Evolutionary conservation across 1,140 invertebrate genomes (phyloP).

Genomic region (Pissodes strobi): DNA sequence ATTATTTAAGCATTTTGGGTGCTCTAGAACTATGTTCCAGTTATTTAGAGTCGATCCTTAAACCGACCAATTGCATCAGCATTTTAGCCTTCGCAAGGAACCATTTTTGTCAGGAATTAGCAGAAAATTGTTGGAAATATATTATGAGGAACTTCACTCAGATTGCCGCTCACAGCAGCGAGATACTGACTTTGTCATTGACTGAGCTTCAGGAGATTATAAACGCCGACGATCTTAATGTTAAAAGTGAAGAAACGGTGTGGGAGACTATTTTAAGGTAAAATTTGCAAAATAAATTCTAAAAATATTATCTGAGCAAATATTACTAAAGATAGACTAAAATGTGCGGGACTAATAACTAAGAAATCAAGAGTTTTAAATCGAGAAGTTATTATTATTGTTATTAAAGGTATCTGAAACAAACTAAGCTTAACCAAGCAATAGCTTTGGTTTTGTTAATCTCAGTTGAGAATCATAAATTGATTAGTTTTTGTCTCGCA

Average conservation of each 20-base stretch:
- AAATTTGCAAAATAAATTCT: not conserved
- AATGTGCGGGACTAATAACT: not conserved
- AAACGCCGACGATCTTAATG: constrained; percentile 76
- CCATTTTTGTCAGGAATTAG: constrained; percentile 73
- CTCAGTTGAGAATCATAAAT: too few species aligned
- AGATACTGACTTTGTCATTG: constrained; percentile 71
- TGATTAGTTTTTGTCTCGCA: too few species aligned
- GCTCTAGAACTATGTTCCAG: constrained; percentile 78
- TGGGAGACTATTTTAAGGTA: constrained; percentile 65
- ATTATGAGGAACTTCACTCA: constrained; percentile 75
- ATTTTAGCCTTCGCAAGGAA: constrained; percentile 78
- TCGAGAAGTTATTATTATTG: too few species aligned
- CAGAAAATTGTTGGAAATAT: constrained; percentile 69
- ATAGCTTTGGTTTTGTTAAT: too few species aligned
- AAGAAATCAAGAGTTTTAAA: too few species aligned
- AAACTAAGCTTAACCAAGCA: too few species aligned
- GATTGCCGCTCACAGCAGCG: constrained; percentile 69
- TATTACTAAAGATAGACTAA: too few species aligned
- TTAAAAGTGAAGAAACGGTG: constrained; percentile 67
- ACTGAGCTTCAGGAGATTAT: constrained; percentile 73
- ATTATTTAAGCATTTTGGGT: constrained; percentile 79
- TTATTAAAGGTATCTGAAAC: too few species aligned
- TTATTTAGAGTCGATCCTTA: constrained; percentile 69
- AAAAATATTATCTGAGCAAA: constrained; percentile 1
- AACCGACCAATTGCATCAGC: constrained; percentile 77